Percentiles rank a stretch among this genome's conserved stretches.
Conservation (phyloP, 2,113 vertebrate genomes). For the Xerus inauris region DNA sequence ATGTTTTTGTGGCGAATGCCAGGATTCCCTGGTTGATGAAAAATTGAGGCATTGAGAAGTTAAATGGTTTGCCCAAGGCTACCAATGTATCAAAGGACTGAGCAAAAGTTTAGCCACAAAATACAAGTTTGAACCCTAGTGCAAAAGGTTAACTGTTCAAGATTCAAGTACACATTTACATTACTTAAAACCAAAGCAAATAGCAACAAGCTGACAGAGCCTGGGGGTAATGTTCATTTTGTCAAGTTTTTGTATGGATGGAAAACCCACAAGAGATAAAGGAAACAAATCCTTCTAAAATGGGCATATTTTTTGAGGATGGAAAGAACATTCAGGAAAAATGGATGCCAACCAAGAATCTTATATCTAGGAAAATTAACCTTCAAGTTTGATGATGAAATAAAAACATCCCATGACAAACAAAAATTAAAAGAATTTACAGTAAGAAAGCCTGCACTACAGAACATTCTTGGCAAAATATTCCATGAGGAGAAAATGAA, state of each 20-base stretch:
- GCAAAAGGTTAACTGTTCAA: background rate
- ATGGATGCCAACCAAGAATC: too few species aligned
- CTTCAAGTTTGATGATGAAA: too few species aligned
- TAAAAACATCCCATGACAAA: too few species aligned
- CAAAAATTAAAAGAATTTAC: too few species aligned
- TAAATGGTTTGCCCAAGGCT: background rate
- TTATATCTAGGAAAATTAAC: too few species aligned
- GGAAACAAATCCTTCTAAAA: background rate
- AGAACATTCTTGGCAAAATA: too few species aligned
- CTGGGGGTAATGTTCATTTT: background rate
- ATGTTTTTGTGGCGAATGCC: background rate
- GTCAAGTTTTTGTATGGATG: background rate
- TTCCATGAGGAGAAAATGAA: too few species aligned
- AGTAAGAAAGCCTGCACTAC: too few species aligned
- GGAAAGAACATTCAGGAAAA: background rate
- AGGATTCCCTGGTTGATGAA: background rate
- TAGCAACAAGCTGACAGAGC: background rate
- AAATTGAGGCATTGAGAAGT: background rate
- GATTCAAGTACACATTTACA: background rate
- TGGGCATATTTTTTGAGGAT: background rate
- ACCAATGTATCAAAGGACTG: background rate
- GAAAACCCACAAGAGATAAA: background rate
- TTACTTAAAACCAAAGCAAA: conserved; percentile 8
- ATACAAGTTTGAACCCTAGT: background rate
- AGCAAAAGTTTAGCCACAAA: background rate